phyloP scores from a whole-genome alignment of 1,140 invertebrate genomes.

The Rhopalosiphum padi region DNA sequence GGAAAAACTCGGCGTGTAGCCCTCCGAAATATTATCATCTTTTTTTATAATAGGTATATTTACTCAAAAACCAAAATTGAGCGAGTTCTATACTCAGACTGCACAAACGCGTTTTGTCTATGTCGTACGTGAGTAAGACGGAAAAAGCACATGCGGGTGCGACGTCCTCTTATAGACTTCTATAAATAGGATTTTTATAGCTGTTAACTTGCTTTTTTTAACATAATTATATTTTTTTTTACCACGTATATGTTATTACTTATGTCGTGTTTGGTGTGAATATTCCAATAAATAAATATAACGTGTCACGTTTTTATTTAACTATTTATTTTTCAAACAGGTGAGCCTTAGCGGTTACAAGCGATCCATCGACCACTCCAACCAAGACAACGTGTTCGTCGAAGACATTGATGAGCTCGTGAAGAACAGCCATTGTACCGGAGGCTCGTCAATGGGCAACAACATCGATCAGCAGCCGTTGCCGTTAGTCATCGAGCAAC shows the following conservation, averaged over 20 bases:
- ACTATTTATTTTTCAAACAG: conserved; percentile 60
- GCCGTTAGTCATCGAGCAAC: conserved; percentile 59
- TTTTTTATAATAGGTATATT: no score
- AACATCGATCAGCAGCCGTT: conserved; percentile 58
- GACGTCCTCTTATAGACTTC: no score
- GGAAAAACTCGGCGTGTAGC: no score
- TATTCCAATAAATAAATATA: neutral
- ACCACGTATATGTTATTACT: neutral
- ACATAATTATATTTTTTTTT: neutral
- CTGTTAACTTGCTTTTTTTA: neutral
- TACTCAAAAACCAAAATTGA: no score
- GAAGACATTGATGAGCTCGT: conserved; percentile 63
- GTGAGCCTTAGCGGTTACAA: conserved; percentile 71
- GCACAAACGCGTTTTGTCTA: no score
- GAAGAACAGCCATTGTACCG: conserved; percentile 50
- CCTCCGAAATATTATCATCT: no score
- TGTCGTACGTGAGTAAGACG: no score
- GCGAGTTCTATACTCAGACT: no score
- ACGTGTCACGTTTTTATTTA: neutral
- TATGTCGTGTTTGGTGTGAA: neutral
- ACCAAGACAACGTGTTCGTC: conserved; percentile 60
- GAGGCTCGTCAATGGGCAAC: conserved; percentile 44
- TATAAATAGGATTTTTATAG: neutral
- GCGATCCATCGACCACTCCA: conserved; percentile 69
- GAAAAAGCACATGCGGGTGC: no score